Evolutionary conservation across 2,113 vertebrate genomes (phyloP), one percentile per base, ranked within the genome.

Genomic region (Caretta caretta): DNA sequence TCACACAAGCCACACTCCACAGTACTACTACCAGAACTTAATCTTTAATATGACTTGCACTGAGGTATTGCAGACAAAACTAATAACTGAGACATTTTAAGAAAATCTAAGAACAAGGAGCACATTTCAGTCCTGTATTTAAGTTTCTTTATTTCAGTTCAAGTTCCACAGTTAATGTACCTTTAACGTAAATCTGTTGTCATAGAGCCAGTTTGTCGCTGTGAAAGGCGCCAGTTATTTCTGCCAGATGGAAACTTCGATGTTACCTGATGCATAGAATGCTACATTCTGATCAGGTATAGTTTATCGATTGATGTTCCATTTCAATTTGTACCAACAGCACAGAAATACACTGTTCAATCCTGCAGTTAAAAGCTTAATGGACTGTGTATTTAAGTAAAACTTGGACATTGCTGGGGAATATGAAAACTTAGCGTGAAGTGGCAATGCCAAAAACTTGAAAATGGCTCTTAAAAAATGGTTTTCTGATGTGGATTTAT

Each of bases 391-490:
- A 35, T 4, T 76, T 31, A 89, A 89, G 53, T 27, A 69, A 92
- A 82, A 19, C 5, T 3, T 49, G 78, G 69, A 42, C 5, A 76
- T 1, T 19, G 3, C 17, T 5, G 8, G 10, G 35, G 86, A 87
- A 6, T 5, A 46, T 3, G 6, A 92, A 6, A 2, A 62, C 57
- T 42, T 46, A 48, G 24, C 38, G 22, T 46, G 72, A 46, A 76
- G 38, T 93, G 9, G 12, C 2, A 0, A 69, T 9, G 85, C 1
- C 5, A 86, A 48, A 0, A 0, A 84, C 17, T 1, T 2, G 0
- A 94, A 95, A 81, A 57, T 19, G 25, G 19, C 82, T 86, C 65
- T n/a, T 72, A 80, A 51, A 91, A 94, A 51, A 1, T 1, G 0
- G 0, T 69, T 65, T 93, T 89, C 42, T 31, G 46, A n/a, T 2